Percentiles rank a stretch among this genome's conserved stretches.
Evolutionary conservation across 2,113 vertebrate genomes (phyloP).

Genomic region (Micronycteris hirsuta): DNA sequence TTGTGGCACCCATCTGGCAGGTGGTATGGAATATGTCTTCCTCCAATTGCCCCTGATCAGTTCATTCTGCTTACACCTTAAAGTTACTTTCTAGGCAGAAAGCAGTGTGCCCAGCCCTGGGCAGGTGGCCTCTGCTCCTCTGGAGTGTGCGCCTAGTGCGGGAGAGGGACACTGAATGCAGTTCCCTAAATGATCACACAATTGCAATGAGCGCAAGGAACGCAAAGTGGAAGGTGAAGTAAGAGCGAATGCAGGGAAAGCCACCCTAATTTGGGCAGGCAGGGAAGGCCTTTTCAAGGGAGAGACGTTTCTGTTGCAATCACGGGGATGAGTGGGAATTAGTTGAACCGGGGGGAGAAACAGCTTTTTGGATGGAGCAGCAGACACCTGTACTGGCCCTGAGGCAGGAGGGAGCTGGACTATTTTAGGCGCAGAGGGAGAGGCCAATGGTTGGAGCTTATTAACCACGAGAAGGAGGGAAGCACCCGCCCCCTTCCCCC

Average conservation of each 20-base stretch:
- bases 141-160: not conserved
- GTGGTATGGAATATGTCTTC: not conserved
- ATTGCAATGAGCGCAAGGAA: not conserved
- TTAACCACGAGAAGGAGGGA: not conserved
- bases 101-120: not conserved
- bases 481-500: not conserved
- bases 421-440: not conserved
- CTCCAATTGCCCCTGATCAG: not conserved
- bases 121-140: not conserved
- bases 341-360: not conserved
- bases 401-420: not conserved
- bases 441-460: not conserved
- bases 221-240: not conserved
- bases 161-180: not conserved
- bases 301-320: not conserved
- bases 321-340: not conserved
- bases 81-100: not conserved
- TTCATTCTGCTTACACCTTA: not conserved
- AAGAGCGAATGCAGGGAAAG: rapidly evolving
- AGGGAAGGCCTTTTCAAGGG: not conserved
- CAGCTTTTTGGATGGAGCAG: not conserved
- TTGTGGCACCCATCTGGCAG: not conserved
- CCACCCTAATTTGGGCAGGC: too few species aligned
- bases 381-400: rapidly evolving
- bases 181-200: not conserved